Percentiles rank a stretch among this genome's conserved stretches.
Evolutionary conservation across 2,113 vertebrate genomes (phyloP).

Genomic region (Sakesphorus luctuosus): DNA sequence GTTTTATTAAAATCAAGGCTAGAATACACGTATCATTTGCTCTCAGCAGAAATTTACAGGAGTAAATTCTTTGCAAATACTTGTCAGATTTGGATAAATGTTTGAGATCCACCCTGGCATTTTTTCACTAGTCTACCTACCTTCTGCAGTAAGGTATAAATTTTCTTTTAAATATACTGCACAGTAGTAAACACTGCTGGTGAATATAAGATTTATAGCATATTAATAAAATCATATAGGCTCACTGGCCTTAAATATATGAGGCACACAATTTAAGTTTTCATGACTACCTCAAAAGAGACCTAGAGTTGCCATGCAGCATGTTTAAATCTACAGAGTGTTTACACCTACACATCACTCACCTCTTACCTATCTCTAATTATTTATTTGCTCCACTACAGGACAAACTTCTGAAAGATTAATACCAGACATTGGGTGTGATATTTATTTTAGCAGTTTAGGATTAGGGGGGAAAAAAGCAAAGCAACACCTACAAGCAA

Average conservation of each 20-base stretch:
- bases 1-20: not conserved
- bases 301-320: constrained; percentile 49
- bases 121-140: constrained; percentile 56
- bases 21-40: not conserved
- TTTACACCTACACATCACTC: constrained; percentile 49
- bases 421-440: not conserved
- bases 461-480: not conserved
- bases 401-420: constrained; percentile 1
- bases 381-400: constrained; percentile 36
- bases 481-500: not conserved
- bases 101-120: constrained; percentile 54
- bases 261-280: constrained; percentile 67
- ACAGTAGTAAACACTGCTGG: constrained; percentile 54
- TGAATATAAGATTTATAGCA: constrained; percentile 70
- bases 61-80: constrained; percentile 35
- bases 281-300: constrained; percentile 65
- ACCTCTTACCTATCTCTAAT: constrained; percentile 32
- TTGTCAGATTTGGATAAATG: constrained; percentile 66
- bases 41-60: constrained; percentile 26
- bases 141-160: constrained; percentile 39
- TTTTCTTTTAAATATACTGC: constrained; percentile 68
- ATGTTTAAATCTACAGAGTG: constrained; percentile 56
- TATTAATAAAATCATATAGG: constrained; percentile 71
- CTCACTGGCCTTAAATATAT: constrained; percentile 68
- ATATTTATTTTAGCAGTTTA: constrained; percentile 13